Evolutionary conservation across 2,797 vertebrate genomes (phyloP).

Genomic region (Tokudaia tokunoshimensis): DNA sequence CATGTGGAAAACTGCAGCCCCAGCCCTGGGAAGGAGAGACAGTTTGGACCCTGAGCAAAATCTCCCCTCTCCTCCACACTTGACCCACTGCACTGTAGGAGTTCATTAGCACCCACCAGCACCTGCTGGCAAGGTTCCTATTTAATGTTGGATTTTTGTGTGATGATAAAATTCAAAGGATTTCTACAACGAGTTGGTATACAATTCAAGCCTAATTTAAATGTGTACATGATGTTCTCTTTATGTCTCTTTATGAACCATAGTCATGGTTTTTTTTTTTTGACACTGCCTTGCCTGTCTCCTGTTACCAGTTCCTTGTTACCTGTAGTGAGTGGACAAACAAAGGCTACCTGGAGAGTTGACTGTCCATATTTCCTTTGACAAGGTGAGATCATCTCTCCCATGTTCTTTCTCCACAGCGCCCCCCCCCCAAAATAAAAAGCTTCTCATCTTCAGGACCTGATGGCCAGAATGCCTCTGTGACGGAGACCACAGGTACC

Average conservation of each 20-base stretch:
- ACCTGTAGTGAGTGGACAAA: background rate
- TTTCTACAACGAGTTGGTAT: background rate
- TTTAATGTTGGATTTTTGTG: background rate
- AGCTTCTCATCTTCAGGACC: background rate
- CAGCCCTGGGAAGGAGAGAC: background rate
- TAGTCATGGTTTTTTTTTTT: background rate
- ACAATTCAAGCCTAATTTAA: background rate
- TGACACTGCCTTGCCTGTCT: background rate
- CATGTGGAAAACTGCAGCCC: background rate
- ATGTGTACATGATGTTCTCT: no score
- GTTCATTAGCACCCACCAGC: background rate
- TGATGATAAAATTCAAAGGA: background rate
- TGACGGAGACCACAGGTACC: background rate
- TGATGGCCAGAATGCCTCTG: background rate
- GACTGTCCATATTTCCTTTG: background rate
- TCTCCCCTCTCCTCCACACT: rapidly evolving
- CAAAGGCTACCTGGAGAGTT: background rate
- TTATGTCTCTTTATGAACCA: background rate
- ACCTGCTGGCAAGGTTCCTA: background rate
- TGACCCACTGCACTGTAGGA: background rate
- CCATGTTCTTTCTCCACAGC: background rate
- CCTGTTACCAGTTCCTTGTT: background rate
- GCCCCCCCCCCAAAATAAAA: background rate
- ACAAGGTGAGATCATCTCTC: background rate
- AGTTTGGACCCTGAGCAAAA: background rate